Evolutionary conservation across 2,888 invertebrate genomes (phyloP).

Genomic region (Scrobipalpa costella): DNA sequence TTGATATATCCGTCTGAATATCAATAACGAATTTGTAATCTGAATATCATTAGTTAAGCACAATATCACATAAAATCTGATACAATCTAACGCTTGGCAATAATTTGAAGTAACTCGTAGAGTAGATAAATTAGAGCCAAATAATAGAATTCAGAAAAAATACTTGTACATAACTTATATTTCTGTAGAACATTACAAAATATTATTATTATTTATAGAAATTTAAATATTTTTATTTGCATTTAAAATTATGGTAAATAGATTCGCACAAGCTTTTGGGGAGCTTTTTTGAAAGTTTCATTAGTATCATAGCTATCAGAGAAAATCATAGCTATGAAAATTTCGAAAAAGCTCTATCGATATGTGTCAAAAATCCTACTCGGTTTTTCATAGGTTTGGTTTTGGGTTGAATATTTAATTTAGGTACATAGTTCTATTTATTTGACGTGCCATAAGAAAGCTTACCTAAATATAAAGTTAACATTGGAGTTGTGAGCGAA

Average conservation of each 20-base stretch:
- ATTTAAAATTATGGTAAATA: too few species aligned
- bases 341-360: neutral
- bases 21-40: slow-evolving; percentile 78
- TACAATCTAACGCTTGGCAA: slow-evolving; percentile 75
- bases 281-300: neutral
- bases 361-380: neutral
- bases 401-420: slow-evolving; percentile 4
- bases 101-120: slow-evolving; percentile 51
- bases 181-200: neutral
- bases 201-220: neutral
- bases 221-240: neutral
- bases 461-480: slow-evolving; percentile 56
- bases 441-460: slow-evolving; percentile 73
- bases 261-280: neutral
- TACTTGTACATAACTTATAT: slow-evolving; percentile 8
- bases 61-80: slow-evolving; percentile 51
- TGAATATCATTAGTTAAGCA: slow-evolving; percentile 75
- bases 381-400: neutral
- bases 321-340: neutral
- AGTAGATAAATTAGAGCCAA: slow-evolving; percentile 22
- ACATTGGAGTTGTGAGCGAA: slow-evolving; percentile 77
- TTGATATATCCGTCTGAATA: slow-evolving; percentile 75
- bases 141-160: slow-evolving; percentile 21
- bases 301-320: neutral
- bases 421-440: slow-evolving; percentile 47